These are phyloP conservation scores for Germaria angustata DNA, from an alignment of 2,888 invertebrate genomes.

Conservation along the genomic window DNA sequence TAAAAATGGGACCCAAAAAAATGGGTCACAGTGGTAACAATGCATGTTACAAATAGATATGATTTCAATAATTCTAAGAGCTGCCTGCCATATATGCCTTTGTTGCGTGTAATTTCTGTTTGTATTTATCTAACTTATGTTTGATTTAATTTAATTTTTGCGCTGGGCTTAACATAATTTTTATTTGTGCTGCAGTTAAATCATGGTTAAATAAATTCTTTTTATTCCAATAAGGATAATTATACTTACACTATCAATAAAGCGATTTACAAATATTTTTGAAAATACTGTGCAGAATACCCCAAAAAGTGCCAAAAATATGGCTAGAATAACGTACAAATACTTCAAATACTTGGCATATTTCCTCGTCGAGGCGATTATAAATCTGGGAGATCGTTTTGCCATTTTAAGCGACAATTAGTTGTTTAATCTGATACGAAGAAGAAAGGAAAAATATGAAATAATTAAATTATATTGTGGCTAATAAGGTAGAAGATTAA, in stretches of 20 bases:
- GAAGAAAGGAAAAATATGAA: background rate
- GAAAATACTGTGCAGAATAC: slow-evolving; percentile 49
- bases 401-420: slow-evolving; percentile 34
- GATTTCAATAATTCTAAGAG: too few species aligned
- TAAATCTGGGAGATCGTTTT: slow-evolving; percentile 52
- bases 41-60: too few species aligned
- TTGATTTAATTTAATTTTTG: too few species aligned
- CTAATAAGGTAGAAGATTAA: background rate
- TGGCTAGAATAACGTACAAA: slow-evolving; percentile 24
- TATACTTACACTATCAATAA: slow-evolving; percentile 59
- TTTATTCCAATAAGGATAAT: too few species aligned
- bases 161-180: too few species aligned
- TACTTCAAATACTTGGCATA: slow-evolving; percentile 61
- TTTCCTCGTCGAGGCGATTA: slow-evolving; percentile 48
- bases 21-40: too few species aligned
- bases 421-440: background rate
- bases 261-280: slow-evolving; percentile 40
- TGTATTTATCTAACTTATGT: too few species aligned
- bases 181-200: too few species aligned
- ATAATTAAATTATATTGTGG: background rate
- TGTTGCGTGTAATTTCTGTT: too few species aligned
- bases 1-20: too few species aligned
- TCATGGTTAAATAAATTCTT: too few species aligned
- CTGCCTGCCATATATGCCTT: too few species aligned
- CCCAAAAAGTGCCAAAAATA: slow-evolving; percentile 26